Base-by-base conservation (phyloP, 2,797 vertebrate species). In the Hipposideros larvatus region DNA sequence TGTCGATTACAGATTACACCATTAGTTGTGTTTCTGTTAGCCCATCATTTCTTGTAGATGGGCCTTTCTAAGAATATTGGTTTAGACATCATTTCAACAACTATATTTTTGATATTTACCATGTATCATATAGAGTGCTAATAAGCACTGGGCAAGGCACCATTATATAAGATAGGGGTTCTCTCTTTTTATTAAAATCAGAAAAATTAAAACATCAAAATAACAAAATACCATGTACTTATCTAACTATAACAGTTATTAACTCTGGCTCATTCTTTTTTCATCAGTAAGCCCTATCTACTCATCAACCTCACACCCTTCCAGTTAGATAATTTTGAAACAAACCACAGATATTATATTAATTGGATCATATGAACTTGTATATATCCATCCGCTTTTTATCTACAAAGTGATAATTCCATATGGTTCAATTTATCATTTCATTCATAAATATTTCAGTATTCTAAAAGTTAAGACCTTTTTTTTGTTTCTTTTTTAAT, bases 121-220 rank as follows among this genome's bases (percentile, higher is more conserved):
- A 1, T 46, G 8, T 75, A 26, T 83, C 46, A 77, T 48, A 46
- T n/a, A 11, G 14, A 68, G 15, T 80, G 46, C 55, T 43, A 74
- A 51, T 48, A 87, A 87, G 19, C 16, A 61, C 53, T 91, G 59
- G 24, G 18, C 13, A 53, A 85, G 41, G 48, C 5, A 31, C 31
- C 84, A 3, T 78, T 84, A 31, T 53, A 51, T 41, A 74, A 59
- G 13, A 65, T 90, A 4, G 26, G 26, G 21, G 3, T 89, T 80
- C 51, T 87, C 18, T 68, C 43, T 84, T 68, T 63, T 85, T 21
- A 24, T 46, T 68, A 79, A 79, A 75, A 90, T 7, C 13, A 37
- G 51, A 68, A 86, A 89, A 82, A 71, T 73, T 48, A 93, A 93
- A 88, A 92, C 22, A 43, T 91, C 71, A 87, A 65, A 79, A 22